Percentiles rank a stretch among this genome's conserved stretches.
Conservation (phyloP, 2,888 invertebrate species). For the Drosophila dives region DNA sequence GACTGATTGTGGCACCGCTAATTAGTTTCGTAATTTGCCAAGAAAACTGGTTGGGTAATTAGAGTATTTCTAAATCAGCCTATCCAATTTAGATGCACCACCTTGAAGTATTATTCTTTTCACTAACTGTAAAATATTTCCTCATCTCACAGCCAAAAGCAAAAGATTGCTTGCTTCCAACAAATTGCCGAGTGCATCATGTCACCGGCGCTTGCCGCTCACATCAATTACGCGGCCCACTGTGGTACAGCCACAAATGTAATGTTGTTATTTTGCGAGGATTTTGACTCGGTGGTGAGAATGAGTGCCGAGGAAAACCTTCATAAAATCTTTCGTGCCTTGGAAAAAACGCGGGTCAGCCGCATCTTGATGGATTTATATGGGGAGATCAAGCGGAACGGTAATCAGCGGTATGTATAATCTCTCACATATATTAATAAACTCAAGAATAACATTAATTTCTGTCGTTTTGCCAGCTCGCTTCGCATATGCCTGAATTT, state of each 20-base stretch:
- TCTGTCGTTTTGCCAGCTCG: constrained; percentile 85
- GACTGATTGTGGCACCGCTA: too few relatives aligned
- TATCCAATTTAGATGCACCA: background rate
- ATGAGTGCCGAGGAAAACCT: constrained; percentile 93
- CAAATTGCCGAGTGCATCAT: constrained; percentile 90
- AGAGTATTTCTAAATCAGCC: background rate
- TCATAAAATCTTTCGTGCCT: constrained; percentile 90
- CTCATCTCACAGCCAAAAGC: constrained; percentile 87
- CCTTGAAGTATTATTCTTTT: constrained; percentile 1
- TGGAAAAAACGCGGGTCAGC: constrained; percentile 89
- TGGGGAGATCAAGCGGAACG: constrained; percentile 93
- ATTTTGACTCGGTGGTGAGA: constrained; percentile 91
- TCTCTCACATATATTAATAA: background rate
- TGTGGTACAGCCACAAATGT: constrained; percentile 90
- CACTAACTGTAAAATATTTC: constrained; percentile 6
- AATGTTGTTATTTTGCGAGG: constrained; percentile 90
- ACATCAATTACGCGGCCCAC: constrained; percentile 88
- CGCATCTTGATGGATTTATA: constrained; percentile 92
- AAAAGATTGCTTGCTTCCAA: constrained; percentile 90
- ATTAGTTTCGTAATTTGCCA: background rate
- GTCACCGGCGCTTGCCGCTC: constrained; percentile 83
- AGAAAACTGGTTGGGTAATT: background rate
- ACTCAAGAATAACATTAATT: background rate
- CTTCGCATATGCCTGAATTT: constrained; percentile 91
- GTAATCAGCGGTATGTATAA: constrained; percentile 84